Evolutionary conservation across 2,797 vertebrate genomes (phyloP), one percentile per base, ranked within the genome.

Genomic region (Poecilia velifera): DNA sequence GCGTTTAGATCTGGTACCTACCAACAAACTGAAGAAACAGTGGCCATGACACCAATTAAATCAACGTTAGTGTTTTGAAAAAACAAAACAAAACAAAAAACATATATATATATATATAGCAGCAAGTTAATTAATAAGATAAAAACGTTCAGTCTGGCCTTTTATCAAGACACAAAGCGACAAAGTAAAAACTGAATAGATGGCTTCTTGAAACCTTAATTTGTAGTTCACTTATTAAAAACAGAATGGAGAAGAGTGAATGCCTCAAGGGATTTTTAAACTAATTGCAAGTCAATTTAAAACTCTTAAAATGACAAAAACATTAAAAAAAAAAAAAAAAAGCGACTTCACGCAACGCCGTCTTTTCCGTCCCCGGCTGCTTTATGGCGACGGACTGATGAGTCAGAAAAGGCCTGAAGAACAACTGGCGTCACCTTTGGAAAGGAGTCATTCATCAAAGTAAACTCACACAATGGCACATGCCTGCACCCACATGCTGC

Each of bases 1-100:
- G 76, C 51, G 22, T 74, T 76, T 84, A 77, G 78, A 90, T 80
- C 85, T 84, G 86, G 91, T 92, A 92, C 90, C 91, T 18, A 68
- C 76, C 66, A 59, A 76, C 51, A 53, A 89, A 84, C 85, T 74
- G 36, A 81, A 71, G 10, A 72, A 59, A 80, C 14, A 55, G 62
- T 46, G 78, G 74, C 82, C 73, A 45, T 71, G 41, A 83, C 59
- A 59, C 73, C 36, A 57, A 72, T 53, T 73, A 74, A 84, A 82
- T 12, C 36, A 41, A 55, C 51, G 77, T 89, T 88, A 87, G 85
- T 90, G 83, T 90, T 87, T 34, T 8, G 34, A 41, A 41, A 34
- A 74, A 78, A 73, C 20, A 22, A 25, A 51, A 49, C 16, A 20
- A 22, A 79, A 81, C 70, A 39, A 64, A 81, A 72, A 39, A 64